These are phyloP conservation scores for Labroides dimidiatus DNA, from an alignment of 2,797 vertebrate species.

Conservation along the genomic window DNA sequence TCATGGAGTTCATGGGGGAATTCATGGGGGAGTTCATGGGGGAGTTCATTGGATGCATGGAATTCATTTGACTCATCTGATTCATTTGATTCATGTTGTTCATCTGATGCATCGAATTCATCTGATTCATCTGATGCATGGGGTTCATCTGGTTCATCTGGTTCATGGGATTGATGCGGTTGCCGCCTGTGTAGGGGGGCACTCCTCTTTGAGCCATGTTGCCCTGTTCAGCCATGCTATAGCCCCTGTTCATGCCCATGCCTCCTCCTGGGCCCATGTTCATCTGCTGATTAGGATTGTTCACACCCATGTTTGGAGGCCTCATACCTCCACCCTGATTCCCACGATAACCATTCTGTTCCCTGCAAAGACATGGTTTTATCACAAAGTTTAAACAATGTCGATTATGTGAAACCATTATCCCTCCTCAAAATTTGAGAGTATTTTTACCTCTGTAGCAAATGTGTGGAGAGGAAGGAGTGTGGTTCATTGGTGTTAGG, in stretches of 20 bases:
- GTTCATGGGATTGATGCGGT: conserved; percentile 71
- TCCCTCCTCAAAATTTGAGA: neutral
- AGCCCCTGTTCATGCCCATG: conserved; percentile 85
- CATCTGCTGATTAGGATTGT: conserved; percentile 86
- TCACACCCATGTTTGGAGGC: conserved; percentile 83
- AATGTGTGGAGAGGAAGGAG: conserved; percentile 94
- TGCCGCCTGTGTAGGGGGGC: conserved; percentile 81
- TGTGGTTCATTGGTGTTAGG: conserved; percentile 91
- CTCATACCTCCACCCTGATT: conserved; percentile 88
- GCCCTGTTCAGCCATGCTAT: conserved; percentile 86
- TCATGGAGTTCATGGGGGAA: conserved; percentile 68
- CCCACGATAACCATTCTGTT: conserved; percentile 92
- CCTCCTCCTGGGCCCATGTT: conserved; percentile 85
- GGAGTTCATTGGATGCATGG: conserved; percentile 75
- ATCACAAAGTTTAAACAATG: neutral
- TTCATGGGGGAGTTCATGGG: conserved; percentile 76
- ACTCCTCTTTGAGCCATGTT: conserved; percentile 87
- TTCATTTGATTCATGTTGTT: conserved; percentile 81
- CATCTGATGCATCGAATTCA: conserved; percentile 75
- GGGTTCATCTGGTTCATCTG: conserved; percentile 78
- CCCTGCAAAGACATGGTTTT: conserved; percentile 78
- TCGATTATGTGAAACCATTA: neutral
- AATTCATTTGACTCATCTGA: conserved; percentile 77
- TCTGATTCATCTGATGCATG: conserved; percentile 76
- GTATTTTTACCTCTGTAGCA: conserved; percentile 91